Evolutionary conservation across 2,113 vertebrate genomes (phyloP).

Genomic region (Cisticola juncidis): DNA sequence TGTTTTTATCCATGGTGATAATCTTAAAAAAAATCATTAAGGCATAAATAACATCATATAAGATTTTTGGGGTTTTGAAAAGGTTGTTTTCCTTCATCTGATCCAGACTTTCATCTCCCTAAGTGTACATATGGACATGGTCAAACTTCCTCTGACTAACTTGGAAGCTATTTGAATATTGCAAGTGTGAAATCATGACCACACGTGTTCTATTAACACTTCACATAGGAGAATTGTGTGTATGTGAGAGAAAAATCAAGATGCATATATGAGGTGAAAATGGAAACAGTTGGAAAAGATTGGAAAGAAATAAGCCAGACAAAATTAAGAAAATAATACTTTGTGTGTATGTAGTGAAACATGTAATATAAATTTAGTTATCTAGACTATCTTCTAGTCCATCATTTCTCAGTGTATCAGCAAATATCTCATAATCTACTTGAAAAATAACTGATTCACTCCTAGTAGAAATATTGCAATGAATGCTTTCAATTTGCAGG

Average conservation of each 20-base stretch:
- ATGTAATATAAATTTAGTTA: neutral
- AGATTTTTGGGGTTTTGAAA: neutral
- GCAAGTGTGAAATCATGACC: constrained; percentile 14
- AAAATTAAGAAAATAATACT: neutral
- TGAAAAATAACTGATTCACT: neutral
- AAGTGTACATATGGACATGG: neutral
- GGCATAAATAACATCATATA: neutral
- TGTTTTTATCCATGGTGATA: neutral
- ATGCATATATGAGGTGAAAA: constrained; percentile 33
- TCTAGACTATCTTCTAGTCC: neutral
- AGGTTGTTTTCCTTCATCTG: neutral
- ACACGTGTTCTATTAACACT: constrained; percentile 11
- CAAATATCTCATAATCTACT: neutral
- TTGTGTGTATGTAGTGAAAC: neutral
- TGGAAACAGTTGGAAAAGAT: neutral
- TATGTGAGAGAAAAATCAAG: neutral
- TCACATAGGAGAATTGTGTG: neutral
- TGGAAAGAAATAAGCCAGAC: neutral
- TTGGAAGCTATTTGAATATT: constrained; percentile 23
- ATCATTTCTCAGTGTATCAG: neutral
- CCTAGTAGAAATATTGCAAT: neutral
- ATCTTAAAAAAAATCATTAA: neutral
- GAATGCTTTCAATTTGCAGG: neutral
- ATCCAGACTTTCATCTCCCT: neutral
- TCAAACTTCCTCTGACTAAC: neutral